A percentile compares a stretch with the other conserved stretches of the same genome.
phyloP scores from a whole-genome alignment of 2,113 vertebrate species.

The Taurulus bubalis region DNA sequence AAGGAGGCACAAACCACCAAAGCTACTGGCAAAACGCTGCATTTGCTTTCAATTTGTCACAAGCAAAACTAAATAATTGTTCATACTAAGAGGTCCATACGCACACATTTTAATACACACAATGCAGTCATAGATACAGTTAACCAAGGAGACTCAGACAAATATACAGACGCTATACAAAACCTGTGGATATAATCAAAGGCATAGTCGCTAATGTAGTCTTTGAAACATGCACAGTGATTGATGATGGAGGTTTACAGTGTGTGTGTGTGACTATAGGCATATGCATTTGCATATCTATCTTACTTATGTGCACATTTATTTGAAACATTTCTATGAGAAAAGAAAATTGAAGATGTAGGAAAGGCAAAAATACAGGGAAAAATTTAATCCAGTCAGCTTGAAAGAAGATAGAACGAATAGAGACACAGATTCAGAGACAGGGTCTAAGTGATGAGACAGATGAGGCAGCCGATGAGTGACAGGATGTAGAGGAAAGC shows the following conservation, averaged over 20 bases:
- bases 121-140: neutral
- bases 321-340: neutral
- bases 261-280: neutral
- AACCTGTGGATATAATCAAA: neutral
- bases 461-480: constrained; percentile 56
- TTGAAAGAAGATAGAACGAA: constrained; percentile 19
- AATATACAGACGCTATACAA: neutral
- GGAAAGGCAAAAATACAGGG: neutral
- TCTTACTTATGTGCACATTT: neutral
- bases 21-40: constrained; percentile 34
- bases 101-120: constrained; percentile 6
- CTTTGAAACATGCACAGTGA: neutral
- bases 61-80: constrained; percentile 51
- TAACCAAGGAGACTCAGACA: constrained; percentile 5
- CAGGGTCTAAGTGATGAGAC: constrained; percentile 55
- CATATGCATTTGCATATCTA: neutral
- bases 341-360: neutral
- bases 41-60: constrained; percentile 61
- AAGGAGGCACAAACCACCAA: constrained; percentile 35
- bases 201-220: neutral
- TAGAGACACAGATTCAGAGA: constrained; percentile 25
- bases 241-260: constrained; percentile 3
- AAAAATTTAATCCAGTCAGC: neutral
- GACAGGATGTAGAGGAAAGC: constrained; percentile 51
- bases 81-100: constrained; percentile 2